Percentiles rank a stretch among this genome's conserved stretches.
These are phyloP conservation scores for Danio rerio DNA, from an alignment of 2,113 vertebrate genomes.

Conservation along the genomic window GRCz12tu NC_133190.1:41943001-41943500, in stretches of 20 bases:
- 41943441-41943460: background rate
- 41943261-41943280: conserved; percentile 96
- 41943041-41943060: background rate
- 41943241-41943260: conserved; percentile 96
- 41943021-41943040: background rate
- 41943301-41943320: conserved; percentile 85
- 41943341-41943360: conserved; percentile 87
- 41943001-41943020: conserved; percentile 6
- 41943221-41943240: conserved; percentile 96
- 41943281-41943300: conserved; percentile 95
- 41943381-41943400: conserved; percentile 96
- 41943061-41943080: conserved; percentile 23
- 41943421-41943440: background rate
- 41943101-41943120: conserved; percentile 21
- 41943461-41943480: too few species aligned
- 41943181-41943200: conserved; percentile 31
- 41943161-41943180: background rate
- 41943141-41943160: background rate
- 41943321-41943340: conserved; percentile 83
- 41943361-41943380: conserved; percentile 89
- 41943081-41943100: background rate
- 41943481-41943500: too few species aligned
- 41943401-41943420: conserved; percentile 76
- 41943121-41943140: background rate
- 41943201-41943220: conserved; percentile 91